Conservation (phyloP, 2,888 invertebrate species). For the Penaeus monodon region DNA sequence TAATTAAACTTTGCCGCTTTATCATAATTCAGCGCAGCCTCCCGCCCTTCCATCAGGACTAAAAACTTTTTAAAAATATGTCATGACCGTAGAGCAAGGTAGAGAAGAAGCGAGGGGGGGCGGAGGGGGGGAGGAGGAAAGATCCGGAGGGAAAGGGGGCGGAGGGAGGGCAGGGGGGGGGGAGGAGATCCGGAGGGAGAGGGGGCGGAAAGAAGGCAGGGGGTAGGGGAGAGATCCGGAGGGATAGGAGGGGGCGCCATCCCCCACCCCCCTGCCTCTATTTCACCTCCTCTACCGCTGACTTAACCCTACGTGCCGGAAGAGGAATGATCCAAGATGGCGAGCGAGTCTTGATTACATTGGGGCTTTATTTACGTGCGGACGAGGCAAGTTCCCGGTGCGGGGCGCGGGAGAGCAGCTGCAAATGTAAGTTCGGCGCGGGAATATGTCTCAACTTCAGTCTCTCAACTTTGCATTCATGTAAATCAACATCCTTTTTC, state of each 20-base stretch:
- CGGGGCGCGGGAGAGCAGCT: not conserved
- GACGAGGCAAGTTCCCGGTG: constrained; percentile 14
- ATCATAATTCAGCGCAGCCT: too few relatives aligned
- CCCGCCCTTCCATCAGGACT: too few relatives aligned
- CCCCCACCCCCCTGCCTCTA: not conserved
- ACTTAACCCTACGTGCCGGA: too few relatives aligned
- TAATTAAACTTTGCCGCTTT: too few relatives aligned
- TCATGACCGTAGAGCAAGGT: too few relatives aligned
- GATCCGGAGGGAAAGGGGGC: not conserved
- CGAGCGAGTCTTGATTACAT: constrained; percentile 9
- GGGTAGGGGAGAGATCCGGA: not conserved
- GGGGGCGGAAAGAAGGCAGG: not conserved
- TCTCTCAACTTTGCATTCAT: constrained; percentile 10
- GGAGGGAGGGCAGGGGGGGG: not conserved
- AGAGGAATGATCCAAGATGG: not conserved
- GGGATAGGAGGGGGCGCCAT: not conserved
- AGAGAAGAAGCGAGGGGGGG: too few relatives aligned
- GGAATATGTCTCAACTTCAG: constrained; percentile 19
- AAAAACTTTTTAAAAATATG: too few relatives aligned
- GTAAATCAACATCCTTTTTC: constrained; percentile 13
- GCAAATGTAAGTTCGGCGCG: not conserved
- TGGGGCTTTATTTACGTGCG: constrained; percentile 17
- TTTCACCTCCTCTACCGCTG: too few relatives aligned
- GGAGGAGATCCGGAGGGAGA: not conserved
- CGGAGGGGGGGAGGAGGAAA: not conserved